Conservation (phyloP, 2,888 invertebrate species). For the Petrolisthes cinctipes region DNA sequence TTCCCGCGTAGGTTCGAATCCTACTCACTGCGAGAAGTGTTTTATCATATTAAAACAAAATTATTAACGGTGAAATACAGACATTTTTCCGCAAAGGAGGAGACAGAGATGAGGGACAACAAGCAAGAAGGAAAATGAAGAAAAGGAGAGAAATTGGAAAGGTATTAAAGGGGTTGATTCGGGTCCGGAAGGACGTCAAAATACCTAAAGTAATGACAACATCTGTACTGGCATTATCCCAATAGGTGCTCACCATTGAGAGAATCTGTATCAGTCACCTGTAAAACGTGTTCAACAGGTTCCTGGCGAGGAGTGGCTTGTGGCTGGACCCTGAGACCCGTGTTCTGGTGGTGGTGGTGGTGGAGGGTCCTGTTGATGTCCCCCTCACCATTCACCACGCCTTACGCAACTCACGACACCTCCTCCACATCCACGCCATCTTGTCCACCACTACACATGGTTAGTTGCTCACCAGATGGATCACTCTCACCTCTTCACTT, state of each 20-base stretch:
- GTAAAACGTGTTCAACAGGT: not conserved
- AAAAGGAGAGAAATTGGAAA: too few species aligned
- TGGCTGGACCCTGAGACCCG: conserved; percentile 17
- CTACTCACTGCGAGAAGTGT: conserved; percentile 49
- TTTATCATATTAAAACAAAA: too few species aligned
- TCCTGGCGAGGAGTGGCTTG: conserved; percentile 19
- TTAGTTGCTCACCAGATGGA: not conserved
- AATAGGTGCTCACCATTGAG: not conserved
- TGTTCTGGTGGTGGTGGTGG: not conserved
- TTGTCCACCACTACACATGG: not conserved
- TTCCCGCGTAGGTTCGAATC: conserved; percentile 60
- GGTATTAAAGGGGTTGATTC: too few species aligned
- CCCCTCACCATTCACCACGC: not conserved
- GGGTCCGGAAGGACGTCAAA: not conserved
- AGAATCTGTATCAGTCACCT: not conserved
- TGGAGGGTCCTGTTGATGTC: not conserved
- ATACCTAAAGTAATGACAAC: not conserved
- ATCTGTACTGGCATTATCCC: not conserved
- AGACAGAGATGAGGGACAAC: too few species aligned
- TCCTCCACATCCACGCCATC: not conserved
- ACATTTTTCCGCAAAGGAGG: not conserved
- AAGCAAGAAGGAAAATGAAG: not conserved
- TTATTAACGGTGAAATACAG: not conserved
- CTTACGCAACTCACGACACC: conserved; percentile 27
- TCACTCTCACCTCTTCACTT: too few species aligned